Evolutionary conservation across 2,888 invertebrate genomes (phyloP).

Genomic region (Mythimna loreyi): DNA sequence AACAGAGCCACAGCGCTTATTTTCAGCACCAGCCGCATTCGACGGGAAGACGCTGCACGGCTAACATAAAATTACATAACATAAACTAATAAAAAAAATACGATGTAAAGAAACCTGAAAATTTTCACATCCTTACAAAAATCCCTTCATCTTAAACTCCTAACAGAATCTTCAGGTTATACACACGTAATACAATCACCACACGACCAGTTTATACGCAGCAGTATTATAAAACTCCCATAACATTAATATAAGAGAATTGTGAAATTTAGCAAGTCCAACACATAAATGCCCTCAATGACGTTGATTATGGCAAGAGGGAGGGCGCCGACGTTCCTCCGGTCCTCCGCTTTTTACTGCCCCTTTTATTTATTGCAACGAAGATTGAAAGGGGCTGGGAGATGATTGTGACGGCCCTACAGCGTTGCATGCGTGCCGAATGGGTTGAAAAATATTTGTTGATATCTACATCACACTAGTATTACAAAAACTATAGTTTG

Average conservation of each 20-base stretch:
- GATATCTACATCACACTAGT: not conserved
- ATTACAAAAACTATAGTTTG: too few species aligned
- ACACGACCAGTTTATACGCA: not conserved
- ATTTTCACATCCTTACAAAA: not conserved
- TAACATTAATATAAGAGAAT: slow-evolving; percentile 50
- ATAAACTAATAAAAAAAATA: too few species aligned
- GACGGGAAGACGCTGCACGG: too few species aligned
- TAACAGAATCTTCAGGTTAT: not conserved
- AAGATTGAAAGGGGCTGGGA: slow-evolving; percentile 89
- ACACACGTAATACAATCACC: not conserved
- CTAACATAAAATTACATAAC: too few species aligned
- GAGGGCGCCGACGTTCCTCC: slow-evolving; percentile 78
- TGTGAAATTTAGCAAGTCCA: slow-evolving; percentile 61
- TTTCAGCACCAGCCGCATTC: too few species aligned
- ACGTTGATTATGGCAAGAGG: slow-evolving; percentile 75
- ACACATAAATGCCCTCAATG: slow-evolving; percentile 78
- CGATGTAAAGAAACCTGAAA: not conserved
- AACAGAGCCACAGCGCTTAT: too few species aligned
- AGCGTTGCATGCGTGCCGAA: slow-evolving; percentile 68
- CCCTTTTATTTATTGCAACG: slow-evolving; percentile 89
- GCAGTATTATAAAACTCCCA: slow-evolving; percentile 46
- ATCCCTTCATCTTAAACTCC: not conserved
- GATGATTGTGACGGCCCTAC: slow-evolving; percentile 82
- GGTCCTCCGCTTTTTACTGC: slow-evolving; percentile 83
- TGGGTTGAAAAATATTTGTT: slow-evolving; percentile 61